Evolutionary conservation across 2,888 invertebrate species (phyloP).

Genomic region (Caenorhabditis sp.): DNA sequence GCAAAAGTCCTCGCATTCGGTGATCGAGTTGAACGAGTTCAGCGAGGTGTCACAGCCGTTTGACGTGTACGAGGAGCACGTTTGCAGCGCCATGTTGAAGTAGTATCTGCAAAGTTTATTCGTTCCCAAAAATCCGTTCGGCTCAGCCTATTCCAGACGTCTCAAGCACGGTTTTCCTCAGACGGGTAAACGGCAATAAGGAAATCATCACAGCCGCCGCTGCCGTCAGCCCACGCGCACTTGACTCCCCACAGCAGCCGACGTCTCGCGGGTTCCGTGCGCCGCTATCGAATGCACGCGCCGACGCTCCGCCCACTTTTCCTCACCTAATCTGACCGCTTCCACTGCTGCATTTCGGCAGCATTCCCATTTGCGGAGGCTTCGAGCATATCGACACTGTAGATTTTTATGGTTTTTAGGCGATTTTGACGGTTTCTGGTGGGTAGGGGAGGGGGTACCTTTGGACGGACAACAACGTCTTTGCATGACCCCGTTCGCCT

Average conservation of each 20-base stretch:
- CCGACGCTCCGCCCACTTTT: constrained; percentile 24
- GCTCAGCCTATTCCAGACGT: constrained; percentile 51
- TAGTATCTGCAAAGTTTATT: constrained; percentile 63
- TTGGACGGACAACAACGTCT: constrained; percentile 68
- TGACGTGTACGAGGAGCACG: constrained; percentile 68
- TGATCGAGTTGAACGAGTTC: constrained; percentile 69
- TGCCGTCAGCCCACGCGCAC: background rate
- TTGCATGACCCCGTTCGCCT: constrained; percentile 63
- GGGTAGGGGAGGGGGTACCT: constrained; percentile 17
- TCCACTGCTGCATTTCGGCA: constrained; percentile 65
- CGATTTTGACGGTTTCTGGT: background rate
- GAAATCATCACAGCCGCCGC: constrained; percentile 58
- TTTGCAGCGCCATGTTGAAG: constrained; percentile 69
- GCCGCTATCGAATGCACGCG: constrained; percentile 25
- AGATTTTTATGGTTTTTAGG: constrained; percentile 10
- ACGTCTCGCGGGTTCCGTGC: constrained; percentile 33
- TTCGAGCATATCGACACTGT: constrained; percentile 64
- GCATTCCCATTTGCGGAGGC: constrained; percentile 66
- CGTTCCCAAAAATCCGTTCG: constrained; percentile 24
- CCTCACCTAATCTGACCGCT: constrained; percentile 62
- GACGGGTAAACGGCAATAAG: constrained; percentile 66
- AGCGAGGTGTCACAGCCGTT: constrained; percentile 72
- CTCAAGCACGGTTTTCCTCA: constrained; percentile 64
- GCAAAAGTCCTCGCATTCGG: constrained; percentile 73
- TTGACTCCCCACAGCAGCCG: constrained; percentile 24